Evolutionary conservation across 2,113 vertebrate species (phyloP), one percentile per base, ranked within the genome.

Genomic region (Orcinus orca): DNA sequence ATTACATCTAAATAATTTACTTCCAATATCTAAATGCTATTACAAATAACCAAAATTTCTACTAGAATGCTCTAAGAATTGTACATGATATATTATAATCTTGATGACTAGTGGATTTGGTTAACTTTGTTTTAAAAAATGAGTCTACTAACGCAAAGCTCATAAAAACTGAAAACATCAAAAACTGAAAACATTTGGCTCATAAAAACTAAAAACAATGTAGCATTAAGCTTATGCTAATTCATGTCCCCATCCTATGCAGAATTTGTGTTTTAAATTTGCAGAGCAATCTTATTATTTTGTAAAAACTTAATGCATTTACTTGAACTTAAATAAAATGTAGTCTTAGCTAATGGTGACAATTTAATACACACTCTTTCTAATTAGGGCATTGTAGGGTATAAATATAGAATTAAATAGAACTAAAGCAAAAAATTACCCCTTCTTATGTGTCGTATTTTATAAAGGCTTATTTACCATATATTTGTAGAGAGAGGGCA

Each of bases 111-210:
- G 25, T 83, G 9, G 5, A 76, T 97, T 86, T 88, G 26, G 14
- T 73, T 94, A 94, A 90, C 31, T 88, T 74, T 79, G 23, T 94
- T 93, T 82, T 71, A 92, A 97, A 97, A 97, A 91, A 63, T 79
- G 4, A 94, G 21, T 41, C 58, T 91, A 84, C 62, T 55, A 70
- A 83, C 83, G 7, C 3, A 94, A 76, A 86, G 14, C 9, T 93
- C 29, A 80, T 58, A 26, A 96, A 92, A 88, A 70, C 25, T 3
- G 83, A 89, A 95, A 97, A 70, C 3, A 70, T n/a, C 41, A 2
- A 94, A 87, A 92, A 85, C 44, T 90, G 55, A 90, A 65, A 86
- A 68, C 25, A 76, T n/a, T 96, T 97, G 21, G 11, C 21, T 85
- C 8, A 92, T 65, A 20, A 91, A 96, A 89, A n/a, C 8, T 1